Percentiles rank a stretch among this genome's conserved stretches.
Evolutionary conservation across 2,797 vertebrate genomes (phyloP).

Genomic region (Malacoraja senta): DNA sequence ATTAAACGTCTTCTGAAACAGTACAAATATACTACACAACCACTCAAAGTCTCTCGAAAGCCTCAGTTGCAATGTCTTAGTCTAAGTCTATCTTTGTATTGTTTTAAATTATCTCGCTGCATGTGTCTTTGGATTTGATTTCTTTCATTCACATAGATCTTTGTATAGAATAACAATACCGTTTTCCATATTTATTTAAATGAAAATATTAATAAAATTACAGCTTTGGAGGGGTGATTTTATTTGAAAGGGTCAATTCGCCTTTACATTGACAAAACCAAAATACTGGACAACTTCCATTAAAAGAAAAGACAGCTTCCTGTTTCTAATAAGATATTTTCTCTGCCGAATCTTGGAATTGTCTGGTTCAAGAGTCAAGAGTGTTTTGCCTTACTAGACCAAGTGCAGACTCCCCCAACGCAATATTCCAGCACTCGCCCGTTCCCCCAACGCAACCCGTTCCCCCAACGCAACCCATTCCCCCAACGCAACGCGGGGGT

Average conservation of each 20-base stretch:
- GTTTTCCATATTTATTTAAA: neutral
- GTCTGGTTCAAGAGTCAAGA: neutral
- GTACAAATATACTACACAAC: neutral
- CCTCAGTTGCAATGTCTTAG: neutral
- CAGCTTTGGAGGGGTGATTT: neutral
- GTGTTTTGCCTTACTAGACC: no score
- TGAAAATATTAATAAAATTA: neutral
- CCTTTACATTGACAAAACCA: neutral
- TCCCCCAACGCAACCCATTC: no score
- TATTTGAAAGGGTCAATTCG: neutral
- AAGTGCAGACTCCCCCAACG: no score
- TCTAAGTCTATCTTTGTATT: neutral
- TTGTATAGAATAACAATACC: neutral
- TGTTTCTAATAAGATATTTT: neutral
- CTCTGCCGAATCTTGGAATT: neutral
- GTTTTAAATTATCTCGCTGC: neutral
- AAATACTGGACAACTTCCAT: neutral
- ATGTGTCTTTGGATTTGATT: neutral
- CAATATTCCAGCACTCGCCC: no score
- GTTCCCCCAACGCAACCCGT: no score
- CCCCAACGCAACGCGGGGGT: no score
- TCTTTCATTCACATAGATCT: neutral
- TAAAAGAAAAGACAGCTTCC: neutral
- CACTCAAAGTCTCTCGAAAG: neutral
- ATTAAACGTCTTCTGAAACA: neutral